These are phyloP conservation scores for Malthinus flaveolus DNA, from an alignment of 2,888 invertebrate species.

Conservation along the genomic window DNA sequence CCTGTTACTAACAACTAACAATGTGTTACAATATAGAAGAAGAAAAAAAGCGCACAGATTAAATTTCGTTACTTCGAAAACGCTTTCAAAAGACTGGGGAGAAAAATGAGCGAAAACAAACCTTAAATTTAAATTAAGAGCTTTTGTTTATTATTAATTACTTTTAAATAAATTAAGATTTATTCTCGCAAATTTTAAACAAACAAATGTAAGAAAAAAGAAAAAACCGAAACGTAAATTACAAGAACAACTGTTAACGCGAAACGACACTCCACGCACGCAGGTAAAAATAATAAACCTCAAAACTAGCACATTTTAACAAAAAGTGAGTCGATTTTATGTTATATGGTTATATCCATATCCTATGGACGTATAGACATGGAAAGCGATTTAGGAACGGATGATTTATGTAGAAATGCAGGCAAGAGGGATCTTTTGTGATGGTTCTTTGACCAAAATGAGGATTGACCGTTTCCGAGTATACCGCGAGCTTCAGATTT, in stretches of 20 bases:
- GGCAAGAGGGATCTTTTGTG: slow-evolving; percentile 13
- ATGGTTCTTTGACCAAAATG: slow-evolving; percentile 21
- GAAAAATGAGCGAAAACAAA: not conserved
- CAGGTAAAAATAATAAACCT: slow-evolving; percentile 16
- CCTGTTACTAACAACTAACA: slow-evolving; percentile 22
- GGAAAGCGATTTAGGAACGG: slow-evolving; percentile 15
- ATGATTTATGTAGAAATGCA: slow-evolving; percentile 22
- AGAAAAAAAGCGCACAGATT: slow-evolving; percentile 7
- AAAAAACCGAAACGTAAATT: not conserved
- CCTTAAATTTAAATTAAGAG: no score
- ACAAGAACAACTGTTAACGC: slow-evolving; percentile 1
- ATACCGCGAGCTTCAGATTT: slow-evolving; percentile 10
- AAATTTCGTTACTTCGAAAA: slow-evolving; percentile 16
- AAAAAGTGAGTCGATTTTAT: slow-evolving; percentile 11
- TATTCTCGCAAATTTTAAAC: not conserved
- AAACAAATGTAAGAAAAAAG: not conserved
- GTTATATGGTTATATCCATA: no score
- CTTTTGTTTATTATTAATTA: slow-evolving; percentile 3
- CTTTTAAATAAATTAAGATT: not conserved
- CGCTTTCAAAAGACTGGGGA: not conserved
- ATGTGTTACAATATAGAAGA: slow-evolving; percentile 23
- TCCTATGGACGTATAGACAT: slow-evolving; percentile 16
- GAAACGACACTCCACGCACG: not conserved
- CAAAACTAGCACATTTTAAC: slow-evolving; percentile 7
- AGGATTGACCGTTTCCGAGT: slow-evolving; percentile 16